Evolutionary conservation across 2,797 vertebrate species (phyloP), one percentile per base, ranked within the genome.

Genomic region (Enteromius anoplus): DNA sequence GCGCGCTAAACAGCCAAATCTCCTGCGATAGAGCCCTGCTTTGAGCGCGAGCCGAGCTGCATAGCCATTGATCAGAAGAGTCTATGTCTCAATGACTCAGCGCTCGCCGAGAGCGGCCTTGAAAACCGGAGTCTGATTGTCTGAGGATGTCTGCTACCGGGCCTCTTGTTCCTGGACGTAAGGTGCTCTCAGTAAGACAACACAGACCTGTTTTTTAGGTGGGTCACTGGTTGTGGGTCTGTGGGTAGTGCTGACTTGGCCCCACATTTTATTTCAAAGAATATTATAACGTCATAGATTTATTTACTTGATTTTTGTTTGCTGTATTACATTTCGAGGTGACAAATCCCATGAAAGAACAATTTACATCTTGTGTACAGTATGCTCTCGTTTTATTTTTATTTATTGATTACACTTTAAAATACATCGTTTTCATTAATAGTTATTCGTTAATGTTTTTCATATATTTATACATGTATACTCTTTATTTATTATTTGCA

Each of bases 11-110:
- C 21, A 42, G 34, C 32, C 47, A 19, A n/a, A 21, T 83, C 80
- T 81, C 42, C 29, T 11, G 55, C 23, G n/a, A 42, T 10, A 23
- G n/a, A 68, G 72, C 58, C 23, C 58, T 62, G 49, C 17, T 78
- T 19, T 79, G n/a, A 69, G 26, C 64, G 14, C 4, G 32, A 55
- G 32, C 64, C 14, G 66, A 37, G 71, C 66, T 80, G 51, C 78
- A 80, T 66, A 80, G 78, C n/a, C 9, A 80, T 80, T 60, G 37
- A 70, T 80, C 66, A 80, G 21, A 21, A n/a, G 11, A 7, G 21
- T 17, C 55, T 47, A 40, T 0, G 2, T 40, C 29, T 78, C 19
- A 23, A 78, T 66, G 62, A 51, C 62, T 78, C 76, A n/a, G 62
- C 60, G 17, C 42, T 47, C 11, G 17, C 17, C 32, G 17, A 49